These are phyloP conservation scores for Phrynocephalus versicolor DNA, from an alignment of 2,113 vertebrate species.

Conservation along the genomic window DNA sequence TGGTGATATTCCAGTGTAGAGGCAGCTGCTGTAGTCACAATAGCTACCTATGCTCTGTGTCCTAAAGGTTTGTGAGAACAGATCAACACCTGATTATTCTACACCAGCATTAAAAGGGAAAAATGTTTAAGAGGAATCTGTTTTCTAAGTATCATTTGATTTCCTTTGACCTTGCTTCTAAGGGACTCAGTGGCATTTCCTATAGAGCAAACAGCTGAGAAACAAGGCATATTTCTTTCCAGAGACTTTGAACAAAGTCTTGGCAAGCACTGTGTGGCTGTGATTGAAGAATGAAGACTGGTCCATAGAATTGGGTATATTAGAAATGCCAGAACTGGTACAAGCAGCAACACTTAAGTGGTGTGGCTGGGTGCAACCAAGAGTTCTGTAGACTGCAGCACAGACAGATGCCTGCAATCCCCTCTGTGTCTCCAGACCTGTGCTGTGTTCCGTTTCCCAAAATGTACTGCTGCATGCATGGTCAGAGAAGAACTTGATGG, in stretches of 20 bases:
- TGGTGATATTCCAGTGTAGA: not conserved
- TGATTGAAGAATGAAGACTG: not conserved
- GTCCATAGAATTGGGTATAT: not conserved
- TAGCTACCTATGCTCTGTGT: not conserved
- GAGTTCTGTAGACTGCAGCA: not conserved
- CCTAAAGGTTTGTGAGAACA: not conserved
- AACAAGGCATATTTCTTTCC: not conserved
- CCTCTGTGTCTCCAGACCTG: not conserved
- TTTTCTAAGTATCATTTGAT: not conserved
- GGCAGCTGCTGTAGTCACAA: not conserved
- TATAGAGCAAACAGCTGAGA: not conserved
- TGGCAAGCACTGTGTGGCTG: not conserved
- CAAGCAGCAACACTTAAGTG: not conserved
- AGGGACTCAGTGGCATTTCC: not conserved
- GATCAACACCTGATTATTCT: not conserved
- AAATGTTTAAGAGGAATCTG: no score
- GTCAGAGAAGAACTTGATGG: not conserved
- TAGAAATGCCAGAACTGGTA: not conserved
- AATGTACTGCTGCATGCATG: not conserved
- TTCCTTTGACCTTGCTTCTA: not conserved
- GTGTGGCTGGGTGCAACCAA: not conserved
- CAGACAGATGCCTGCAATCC: not conserved
- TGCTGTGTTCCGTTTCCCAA: not conserved
- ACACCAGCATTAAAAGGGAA: not conserved
- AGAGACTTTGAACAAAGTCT: not conserved